Base-by-base conservation (phyloP, 30 jellyfish, hydroid and myxozoan genomes). In the Haliclystus octoradiatus region DNA sequence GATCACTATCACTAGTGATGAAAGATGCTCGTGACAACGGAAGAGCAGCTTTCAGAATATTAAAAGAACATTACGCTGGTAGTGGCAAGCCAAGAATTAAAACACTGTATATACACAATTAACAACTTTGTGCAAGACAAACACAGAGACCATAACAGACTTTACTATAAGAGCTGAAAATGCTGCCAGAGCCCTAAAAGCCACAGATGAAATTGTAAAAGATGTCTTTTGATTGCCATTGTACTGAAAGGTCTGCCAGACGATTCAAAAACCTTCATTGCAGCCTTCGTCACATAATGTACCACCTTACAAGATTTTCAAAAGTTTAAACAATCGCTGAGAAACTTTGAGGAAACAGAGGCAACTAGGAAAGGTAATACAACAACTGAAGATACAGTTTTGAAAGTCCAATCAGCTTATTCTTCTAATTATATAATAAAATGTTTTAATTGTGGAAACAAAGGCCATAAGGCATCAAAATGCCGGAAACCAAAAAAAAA, bases 31-130 rank as follows among this genome's bases (percentile, higher is more conserved):
- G n/a, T n/a, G n/a, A n/a, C n/a, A n/a, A n/a, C n/a, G n/a, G 92
- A 78, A 30, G 92, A 62, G 78, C 63, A 72, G 84, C 89, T 29
- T 79, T 72, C 23, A 34, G 73, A 71, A 57, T 63, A 2, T 49
- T 79, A 35, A 79, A 60, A 63, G 63, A 74, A 22, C 69, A 23
- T 29, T n/a, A n/a, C n/a, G n/a, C n/a, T n/a, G n/a, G n/a, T n/a
- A n/a, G n/a, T n/a, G n/a, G n/a, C n/a, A n/a, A 81, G 67, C 92
- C 93, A 19, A 28, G 85, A 0, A 57, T 74, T n/a, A 81, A 49
- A 1, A 74, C 94, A 46, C 57, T 81, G 25, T 73, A 73, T 67
- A 74, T 34, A 52, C 84, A 80, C 25, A 50, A 74, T 74, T n/a
- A n/a, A n/a, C n/a, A n/a, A n/a, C n/a, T n/a, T n/a, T n/a, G n/a